phyloP scores from a whole-genome alignment of 2,113 vertebrate species.

The Carlito syrichta region DNA sequence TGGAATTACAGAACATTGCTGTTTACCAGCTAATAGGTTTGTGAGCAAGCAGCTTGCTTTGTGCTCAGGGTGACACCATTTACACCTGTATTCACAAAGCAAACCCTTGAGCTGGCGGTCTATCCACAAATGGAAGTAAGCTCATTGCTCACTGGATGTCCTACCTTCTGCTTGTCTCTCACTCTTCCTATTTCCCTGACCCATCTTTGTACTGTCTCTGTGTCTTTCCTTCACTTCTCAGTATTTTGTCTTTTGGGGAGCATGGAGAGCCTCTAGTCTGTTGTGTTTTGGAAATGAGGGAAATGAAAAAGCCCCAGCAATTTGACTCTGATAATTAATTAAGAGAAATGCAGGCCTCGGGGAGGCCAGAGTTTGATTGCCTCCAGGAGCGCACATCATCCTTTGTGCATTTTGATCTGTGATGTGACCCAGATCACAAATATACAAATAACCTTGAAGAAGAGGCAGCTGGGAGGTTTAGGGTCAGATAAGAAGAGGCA shows the following conservation, averaged over 20 bases:
- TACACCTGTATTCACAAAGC: slow-evolving; percentile 52
- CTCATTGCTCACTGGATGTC: not conserved
- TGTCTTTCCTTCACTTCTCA: not conserved
- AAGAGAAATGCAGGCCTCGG: not conserved
- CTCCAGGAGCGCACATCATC: too few species aligned
- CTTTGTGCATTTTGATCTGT: not conserved
- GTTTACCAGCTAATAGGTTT: slow-evolving; percentile 70
- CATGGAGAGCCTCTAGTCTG: not conserved
- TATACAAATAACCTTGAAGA: not conserved
- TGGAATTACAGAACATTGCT: slow-evolving; percentile 74
- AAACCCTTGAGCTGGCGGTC: slow-evolving; percentile 17
- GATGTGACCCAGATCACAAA: not conserved
- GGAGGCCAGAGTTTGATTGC: not conserved
- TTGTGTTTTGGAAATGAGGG: not conserved
- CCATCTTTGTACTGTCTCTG: not conserved
- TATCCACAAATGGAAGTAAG: slow-evolving; percentile 55
- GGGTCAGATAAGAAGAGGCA: not conserved
- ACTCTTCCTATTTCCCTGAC: not conserved
- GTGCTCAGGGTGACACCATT: slow-evolving; percentile 66
- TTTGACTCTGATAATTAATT: slow-evolving; percentile 7
- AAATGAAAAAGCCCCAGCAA: not conserved
- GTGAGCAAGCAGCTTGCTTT: slow-evolving; percentile 64
- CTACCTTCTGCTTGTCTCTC: not conserved
- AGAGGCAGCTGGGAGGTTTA: not conserved
- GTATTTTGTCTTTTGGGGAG: not conserved